Evolutionary conservation across 2,888 invertebrate genomes (phyloP).

Genomic region (Harpalus rubripes): DNA sequence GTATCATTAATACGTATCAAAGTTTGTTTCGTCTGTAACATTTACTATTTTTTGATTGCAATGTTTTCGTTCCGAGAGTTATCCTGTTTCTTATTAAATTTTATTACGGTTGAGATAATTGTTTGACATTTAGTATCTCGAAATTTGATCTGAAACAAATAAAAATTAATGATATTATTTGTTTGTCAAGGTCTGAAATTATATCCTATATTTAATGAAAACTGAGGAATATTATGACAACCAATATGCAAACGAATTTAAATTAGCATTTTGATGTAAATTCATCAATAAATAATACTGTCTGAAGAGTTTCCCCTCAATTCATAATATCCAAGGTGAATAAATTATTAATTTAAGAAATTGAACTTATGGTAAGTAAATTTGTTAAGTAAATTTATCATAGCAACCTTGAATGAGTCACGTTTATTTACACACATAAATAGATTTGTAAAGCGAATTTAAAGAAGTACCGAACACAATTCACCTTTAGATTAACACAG

Average conservation of each 20-base stretch:
- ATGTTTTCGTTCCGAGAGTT: not conserved
- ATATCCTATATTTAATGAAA: conserved; percentile 34
- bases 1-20: too few relatives aligned
- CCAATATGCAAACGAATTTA: conserved; percentile 8
- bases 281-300: conserved; percentile 19
- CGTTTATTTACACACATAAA: conserved; percentile 41
- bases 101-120: conserved; percentile 11
- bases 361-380: conserved; percentile 28
- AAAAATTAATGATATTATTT: conserved; percentile 30
- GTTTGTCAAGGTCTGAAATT: conserved; percentile 22
- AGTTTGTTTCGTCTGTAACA: too few relatives aligned
- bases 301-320: conserved; percentile 20
- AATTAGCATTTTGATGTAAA: conserved; percentile 26
- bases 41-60: too few relatives aligned
- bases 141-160: conserved; percentile 30
- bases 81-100: conserved; percentile 13
- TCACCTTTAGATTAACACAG: conserved; percentile 32
- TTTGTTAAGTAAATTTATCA: conserved; percentile 54
- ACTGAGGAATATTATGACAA: conserved; percentile 13
- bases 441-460: conserved; percentile 51
- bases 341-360: conserved; percentile 38
- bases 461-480: conserved; percentile 15
- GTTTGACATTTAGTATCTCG: conserved; percentile 33
- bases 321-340: conserved; percentile 18
- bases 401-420: conserved; percentile 54